These are phyloP conservation scores for Apostichopus leukothele DNA, from an alignment of 53 echinoderm and acorn worm genomes.

Conservation along the genomic window DNA sequence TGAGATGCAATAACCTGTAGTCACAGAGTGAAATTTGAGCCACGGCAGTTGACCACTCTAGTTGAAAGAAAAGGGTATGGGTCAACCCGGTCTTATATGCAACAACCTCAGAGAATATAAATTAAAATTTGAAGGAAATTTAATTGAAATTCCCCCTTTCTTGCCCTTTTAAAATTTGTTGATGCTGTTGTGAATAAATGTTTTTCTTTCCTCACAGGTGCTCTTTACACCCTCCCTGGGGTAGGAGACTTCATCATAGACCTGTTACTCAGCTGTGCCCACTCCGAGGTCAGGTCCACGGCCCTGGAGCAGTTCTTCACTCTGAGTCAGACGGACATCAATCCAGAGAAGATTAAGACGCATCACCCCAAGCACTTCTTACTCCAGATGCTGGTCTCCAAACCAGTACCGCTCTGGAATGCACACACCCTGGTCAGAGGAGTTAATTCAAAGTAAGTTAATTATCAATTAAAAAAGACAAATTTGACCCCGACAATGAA, in stretches of 20 bases:
- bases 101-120: too few species aligned
- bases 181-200: not conserved
- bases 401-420: conserved; percentile 92
- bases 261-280: conserved; percentile 82
- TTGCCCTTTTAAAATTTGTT: too few species aligned
- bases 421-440: conserved; percentile 90
- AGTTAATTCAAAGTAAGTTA: conserved; percentile 77
- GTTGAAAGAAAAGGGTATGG: too few species aligned
- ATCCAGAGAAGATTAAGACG: conserved; percentile 62
- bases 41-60: too few species aligned
- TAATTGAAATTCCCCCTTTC: too few species aligned
- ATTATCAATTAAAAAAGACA: too few species aligned
- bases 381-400: conserved; percentile 73
- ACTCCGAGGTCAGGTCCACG: conserved; percentile 77
- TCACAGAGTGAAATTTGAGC: too few species aligned
- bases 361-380: conserved; percentile 87
- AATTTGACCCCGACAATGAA: too few species aligned
- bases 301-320: conserved; percentile 92
- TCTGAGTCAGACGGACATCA: conserved; percentile 74
- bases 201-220: conserved; percentile 50
- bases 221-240: conserved; percentile 88
- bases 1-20: too few species aligned
- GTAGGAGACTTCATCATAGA: conserved; percentile 98
- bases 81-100: too few species aligned
- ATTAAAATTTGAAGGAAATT: too few species aligned